These are phyloP conservation scores for Hanleya hanleyi DNA, from an alignment of 2,888 invertebrate genomes.

Conservation along the genomic window DNA sequence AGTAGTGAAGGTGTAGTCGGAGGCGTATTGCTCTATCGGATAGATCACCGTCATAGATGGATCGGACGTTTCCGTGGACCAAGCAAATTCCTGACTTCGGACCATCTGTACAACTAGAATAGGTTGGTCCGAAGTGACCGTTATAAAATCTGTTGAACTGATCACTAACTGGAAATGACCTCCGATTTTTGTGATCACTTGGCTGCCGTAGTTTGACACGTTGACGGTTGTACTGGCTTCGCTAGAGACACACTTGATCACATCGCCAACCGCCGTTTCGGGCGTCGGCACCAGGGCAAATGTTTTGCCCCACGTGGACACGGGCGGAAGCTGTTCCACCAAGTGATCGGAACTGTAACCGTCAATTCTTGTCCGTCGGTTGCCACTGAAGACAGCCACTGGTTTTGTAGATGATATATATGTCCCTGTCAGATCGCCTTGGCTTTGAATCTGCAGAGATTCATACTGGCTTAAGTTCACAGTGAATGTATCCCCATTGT, in stretches of 20 bases:
- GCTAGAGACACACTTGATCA: constrained; percentile 28
- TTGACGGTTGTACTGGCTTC: constrained; percentile 6
- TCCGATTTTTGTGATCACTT: background rate
- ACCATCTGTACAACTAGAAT: constrained; percentile 50
- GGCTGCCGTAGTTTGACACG: background rate
- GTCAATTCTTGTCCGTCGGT: constrained; percentile 35
- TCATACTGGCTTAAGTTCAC: background rate
- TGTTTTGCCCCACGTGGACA: constrained; percentile 38
- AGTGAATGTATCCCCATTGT: background rate
- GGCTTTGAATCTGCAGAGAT: constrained; percentile 40
- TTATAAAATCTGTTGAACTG: background rate
- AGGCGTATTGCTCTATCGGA: constrained; percentile 51
- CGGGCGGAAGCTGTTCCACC: constrained; percentile 44
- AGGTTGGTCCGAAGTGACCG: constrained; percentile 26
- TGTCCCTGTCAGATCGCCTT: constrained; percentile 56
- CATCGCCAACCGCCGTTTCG: constrained; percentile 36
- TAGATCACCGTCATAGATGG: constrained; percentile 56
- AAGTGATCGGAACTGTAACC: constrained; percentile 42
- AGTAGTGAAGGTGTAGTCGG: constrained; percentile 51
- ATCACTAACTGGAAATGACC: background rate
- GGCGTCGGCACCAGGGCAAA: constrained; percentile 42
- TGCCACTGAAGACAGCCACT: constrained; percentile 58
- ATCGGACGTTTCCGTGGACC: constrained; percentile 42
- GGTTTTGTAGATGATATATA: constrained; percentile 45
- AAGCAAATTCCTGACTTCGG: constrained; percentile 42